Evolutionary conservation across 1,140 invertebrate genomes (phyloP).

Genomic region (Drosophila sproati): DNA sequence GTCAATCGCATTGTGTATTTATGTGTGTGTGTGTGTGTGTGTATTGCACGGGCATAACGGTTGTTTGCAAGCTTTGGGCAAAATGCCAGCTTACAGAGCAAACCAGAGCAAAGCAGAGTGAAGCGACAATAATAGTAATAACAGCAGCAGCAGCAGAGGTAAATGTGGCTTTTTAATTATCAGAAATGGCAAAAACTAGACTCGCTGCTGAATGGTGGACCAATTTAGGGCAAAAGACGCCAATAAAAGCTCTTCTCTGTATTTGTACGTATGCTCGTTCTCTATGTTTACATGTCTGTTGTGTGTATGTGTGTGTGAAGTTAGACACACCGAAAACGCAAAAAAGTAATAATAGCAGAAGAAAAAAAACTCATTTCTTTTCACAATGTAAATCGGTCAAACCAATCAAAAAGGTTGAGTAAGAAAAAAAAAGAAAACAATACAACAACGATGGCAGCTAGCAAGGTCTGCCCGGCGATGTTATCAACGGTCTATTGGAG

Average conservation of each 20-base stretch:
- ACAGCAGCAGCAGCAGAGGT: conserved; percentile 10
- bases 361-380: conserved; percentile 68
- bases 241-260: conserved; percentile 59
- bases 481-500: conserved; percentile 52
- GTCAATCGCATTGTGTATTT: not conserved
- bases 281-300: not conserved
- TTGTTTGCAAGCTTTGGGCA: conserved; percentile 40
- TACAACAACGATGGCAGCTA: conserved; percentile 46
- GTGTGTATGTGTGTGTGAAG: conserved; percentile 9
- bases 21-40: not conserved
- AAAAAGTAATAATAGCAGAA: conserved; percentile 13
- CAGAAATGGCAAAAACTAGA: conserved; percentile 51
- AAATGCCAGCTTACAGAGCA: conserved; percentile 22
- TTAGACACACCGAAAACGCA: conserved; percentile 37
- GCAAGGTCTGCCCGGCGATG: conserved; percentile 29
- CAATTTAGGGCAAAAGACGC: conserved; percentile 60
- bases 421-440: conserved; percentile 28
- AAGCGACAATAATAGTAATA: conserved; percentile 28
- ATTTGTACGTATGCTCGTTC: not conserved
- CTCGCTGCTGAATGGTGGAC: conserved; percentile 17
- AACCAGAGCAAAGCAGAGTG: conserved; percentile 5
- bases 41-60: conserved; percentile 15
- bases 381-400: conserved; percentile 81
- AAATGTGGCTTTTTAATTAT: conserved; percentile 70
- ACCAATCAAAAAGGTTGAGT: conserved; percentile 67